Conservation (phyloP, 1,140 invertebrate species). For the Orchestia grillus region DNA sequence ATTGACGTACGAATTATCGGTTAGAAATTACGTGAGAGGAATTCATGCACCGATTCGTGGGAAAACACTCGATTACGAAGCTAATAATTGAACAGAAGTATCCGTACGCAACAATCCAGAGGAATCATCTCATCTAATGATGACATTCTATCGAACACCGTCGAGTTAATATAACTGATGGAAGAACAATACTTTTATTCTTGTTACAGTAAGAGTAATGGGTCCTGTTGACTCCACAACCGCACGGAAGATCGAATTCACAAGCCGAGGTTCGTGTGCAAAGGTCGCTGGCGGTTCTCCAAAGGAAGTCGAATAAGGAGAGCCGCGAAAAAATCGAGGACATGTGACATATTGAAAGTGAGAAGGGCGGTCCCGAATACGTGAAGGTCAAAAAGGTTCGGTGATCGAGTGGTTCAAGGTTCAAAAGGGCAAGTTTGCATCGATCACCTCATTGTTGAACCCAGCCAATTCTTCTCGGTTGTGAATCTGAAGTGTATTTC, state of each 20-base stretch:
- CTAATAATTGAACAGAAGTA: neutral
- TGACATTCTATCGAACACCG: neutral
- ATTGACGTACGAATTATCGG: neutral
- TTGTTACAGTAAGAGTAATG: neutral
- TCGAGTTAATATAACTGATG: neutral
- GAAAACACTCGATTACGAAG: neutral
- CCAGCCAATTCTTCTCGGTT: neutral
- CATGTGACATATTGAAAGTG: constrained; percentile 48
- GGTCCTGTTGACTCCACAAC: neutral
- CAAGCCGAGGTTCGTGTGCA: neutral
- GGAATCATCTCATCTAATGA: neutral
- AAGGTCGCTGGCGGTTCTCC: neutral
- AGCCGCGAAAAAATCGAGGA: constrained; percentile 28
- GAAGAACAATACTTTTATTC: neutral
- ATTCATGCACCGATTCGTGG: neutral
- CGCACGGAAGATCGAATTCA: neutral
- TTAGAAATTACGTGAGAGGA: neutral
- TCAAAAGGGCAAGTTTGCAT: constrained; percentile 32
- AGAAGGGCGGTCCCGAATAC: constrained; percentile 43
- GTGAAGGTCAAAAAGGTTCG: constrained; percentile 41
- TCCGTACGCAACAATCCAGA: neutral
- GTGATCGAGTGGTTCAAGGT: constrained; percentile 41
- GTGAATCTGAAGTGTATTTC: neutral
- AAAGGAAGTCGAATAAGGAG: constrained; percentile 18
- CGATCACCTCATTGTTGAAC: constrained; percentile 41